Evolutionary conservation across 1,140 invertebrate genomes (phyloP), one percentile per base, ranked within the genome.

Genomic region (Bactericera cockerelli): DNA sequence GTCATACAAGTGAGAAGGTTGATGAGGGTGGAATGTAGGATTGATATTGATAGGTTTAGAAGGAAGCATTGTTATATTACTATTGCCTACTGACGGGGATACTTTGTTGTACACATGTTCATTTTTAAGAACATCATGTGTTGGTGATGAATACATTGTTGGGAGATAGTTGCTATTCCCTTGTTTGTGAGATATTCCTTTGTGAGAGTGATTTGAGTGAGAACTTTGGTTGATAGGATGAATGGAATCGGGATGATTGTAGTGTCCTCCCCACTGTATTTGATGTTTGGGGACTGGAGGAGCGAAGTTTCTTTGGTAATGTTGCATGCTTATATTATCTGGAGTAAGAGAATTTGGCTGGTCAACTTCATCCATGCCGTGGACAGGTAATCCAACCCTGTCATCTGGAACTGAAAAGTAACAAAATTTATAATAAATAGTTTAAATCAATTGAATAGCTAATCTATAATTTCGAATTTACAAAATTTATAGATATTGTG

Each of bases 221-320:
- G 28, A 31, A 49, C 42, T 49, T 49, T 49, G 42, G 22, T 6
- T 49, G 42, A 49, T 49, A 19, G 42, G 42, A 49, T 49, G 42
- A 22, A 49, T 16, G 22, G 42, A 49, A n/a, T 49, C 42, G 6
- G 22, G n/a, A 22, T 49, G 42, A 49, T 49, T 49, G 42, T 22
- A 49, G 42, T 19, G 42, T 10, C 42, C 42, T 10, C 42, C 42
- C 42, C 42, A 49, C 19, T 49, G 42, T 4, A 49, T 22, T 49
- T 49, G 42, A 49, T 49, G 42, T 49, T 49, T 49, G n/a, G 42
- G 42, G 4, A 49, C 42, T 4, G 42, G 42, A 49, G 42, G 42
- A 10, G 42, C 42, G 19, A 19, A 49, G 42, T 49, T 49, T 49
- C 42, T 49, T 49, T 49, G 42, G 42, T 49, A 49, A n/a, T 16